These are phyloP conservation scores for Drosophila helvetica DNA, from an alignment of 2,888 invertebrate genomes.

Conservation along the genomic window DNA sequence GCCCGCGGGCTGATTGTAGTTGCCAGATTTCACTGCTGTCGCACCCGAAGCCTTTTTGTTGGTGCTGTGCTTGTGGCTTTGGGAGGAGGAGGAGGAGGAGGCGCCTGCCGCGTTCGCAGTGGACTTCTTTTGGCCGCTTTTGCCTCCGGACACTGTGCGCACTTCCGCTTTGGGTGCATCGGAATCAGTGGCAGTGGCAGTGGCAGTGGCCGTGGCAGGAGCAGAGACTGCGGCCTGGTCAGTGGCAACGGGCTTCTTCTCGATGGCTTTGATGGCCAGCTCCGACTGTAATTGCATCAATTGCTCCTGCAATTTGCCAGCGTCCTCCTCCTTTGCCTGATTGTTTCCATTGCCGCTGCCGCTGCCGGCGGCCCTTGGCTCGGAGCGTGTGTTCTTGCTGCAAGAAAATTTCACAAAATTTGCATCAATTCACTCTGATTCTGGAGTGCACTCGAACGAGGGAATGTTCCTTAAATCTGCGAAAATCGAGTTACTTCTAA, in stretches of 20 bases:
- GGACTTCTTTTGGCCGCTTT: constrained; percentile 73
- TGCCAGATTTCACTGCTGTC: constrained; percentile 80
- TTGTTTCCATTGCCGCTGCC: constrained; percentile 10
- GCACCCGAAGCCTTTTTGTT: constrained; percentile 71
- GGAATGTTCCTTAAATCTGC: background rate
- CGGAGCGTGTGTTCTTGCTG: constrained; percentile 82
- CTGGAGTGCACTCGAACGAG: background rate
- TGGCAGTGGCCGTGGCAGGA: background rate
- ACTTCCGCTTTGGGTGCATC: constrained; percentile 61
- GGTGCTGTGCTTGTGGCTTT: constrained; percentile 75
- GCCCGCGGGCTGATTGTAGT: constrained; percentile 69
- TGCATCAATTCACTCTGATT: constrained; percentile 3
- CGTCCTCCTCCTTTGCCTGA: constrained; percentile 57
- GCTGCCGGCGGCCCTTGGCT: constrained; percentile 65
- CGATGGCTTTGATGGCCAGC: constrained; percentile 70
- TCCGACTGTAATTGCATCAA: constrained; percentile 78
- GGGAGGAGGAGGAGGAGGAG: constrained; percentile 31
- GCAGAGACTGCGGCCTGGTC: constrained; percentile 12
- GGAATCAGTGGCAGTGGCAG: constrained; percentile 25
- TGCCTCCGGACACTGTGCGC: constrained; percentile 66
- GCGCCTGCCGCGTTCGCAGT: constrained; percentile 40
- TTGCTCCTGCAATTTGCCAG: constrained; percentile 83
- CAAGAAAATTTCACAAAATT: constrained; percentile 26
- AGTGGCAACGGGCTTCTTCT: constrained; percentile 46
- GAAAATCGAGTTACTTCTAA: background rate